Evolutionary conservation across 2,113 vertebrate species (phyloP), one percentile per base, ranked within the genome.

Genomic region (Myrmecobius fasciatus): DNA sequence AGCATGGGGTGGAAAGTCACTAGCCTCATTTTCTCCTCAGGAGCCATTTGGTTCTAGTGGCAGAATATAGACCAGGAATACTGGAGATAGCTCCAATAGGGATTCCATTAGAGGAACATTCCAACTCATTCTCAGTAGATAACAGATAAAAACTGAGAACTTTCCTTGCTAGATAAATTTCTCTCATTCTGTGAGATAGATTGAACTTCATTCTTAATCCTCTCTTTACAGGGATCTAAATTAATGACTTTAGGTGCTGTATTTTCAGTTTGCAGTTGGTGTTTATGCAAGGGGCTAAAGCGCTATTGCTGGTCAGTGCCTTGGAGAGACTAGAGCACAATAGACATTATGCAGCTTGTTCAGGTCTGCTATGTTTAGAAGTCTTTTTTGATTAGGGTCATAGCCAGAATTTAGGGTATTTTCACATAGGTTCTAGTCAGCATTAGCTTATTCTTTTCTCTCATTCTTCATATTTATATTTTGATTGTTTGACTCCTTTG

Each of bases 41-140:
- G 99, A 60, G 56, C 8, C 56, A 60, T 60, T 10, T 60, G 26
- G 26, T 2, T 60, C 10, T 3, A 60, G 28, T 60, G 26, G 56
- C 56, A 60, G 28, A 8, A 60, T 60, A 31, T 26, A 31, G 26
- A 11, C 12, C 56, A 31, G 10, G 56, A 60, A 0, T 9, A 31
- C 56, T 60, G 25, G 10, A 31, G 56, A 60, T 60, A 3, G 28
- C 10, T 28, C 26, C 10, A 11, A 28, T 99, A n/a, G 99, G 99
- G 75, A 99, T 99, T 95, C 99, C 99, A 67, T 99, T 99, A 92
- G 96, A 98, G 96, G 98, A 97, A 52, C 98, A 98, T 97, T 99
- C 99, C 91, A 98, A 98, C 83, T 97, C 97, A 60, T 95, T 97
- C 89, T 99, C 99, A 11, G 96, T 97, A 43, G 98, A 98, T 8